phyloP scores from a whole-genome alignment of 2,113 vertebrate species.

The Crypturellus undulatus region DNA sequence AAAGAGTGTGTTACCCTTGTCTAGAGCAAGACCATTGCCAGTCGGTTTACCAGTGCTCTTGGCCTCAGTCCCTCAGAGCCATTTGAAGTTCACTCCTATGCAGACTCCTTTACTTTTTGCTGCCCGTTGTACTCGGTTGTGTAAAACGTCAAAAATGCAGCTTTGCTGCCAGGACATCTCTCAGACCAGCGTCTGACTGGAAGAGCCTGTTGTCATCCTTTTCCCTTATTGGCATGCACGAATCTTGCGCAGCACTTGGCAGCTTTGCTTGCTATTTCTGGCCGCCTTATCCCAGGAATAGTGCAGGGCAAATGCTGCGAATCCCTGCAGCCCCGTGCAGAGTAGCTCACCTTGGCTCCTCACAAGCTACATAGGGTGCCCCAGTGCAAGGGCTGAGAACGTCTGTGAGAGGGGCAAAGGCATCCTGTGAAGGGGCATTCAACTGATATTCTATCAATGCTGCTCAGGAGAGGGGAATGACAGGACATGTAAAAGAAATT shows the following conservation, averaged over 20 bases:
- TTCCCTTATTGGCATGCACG: neutral
- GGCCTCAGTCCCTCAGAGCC: neutral
- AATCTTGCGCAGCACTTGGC: neutral
- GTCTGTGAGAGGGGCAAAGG: neutral
- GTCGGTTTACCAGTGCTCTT: neutral
- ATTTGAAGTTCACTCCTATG: neutral
- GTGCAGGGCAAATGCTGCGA: neutral
- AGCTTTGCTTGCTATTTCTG: neutral
- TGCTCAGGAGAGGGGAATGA: neutral
- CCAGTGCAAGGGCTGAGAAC: fast-evolving
- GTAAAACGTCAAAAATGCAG: neutral
- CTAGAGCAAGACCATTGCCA: fast-evolving
- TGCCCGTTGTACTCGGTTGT: neutral
- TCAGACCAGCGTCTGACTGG: neutral
- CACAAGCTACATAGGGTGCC: neutral
- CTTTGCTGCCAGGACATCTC: neutral
- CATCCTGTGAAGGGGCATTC: fast-evolving
- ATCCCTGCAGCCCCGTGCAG: neutral
- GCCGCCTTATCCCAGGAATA: neutral
- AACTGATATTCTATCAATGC: neutral
- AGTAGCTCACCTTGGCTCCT: neutral
- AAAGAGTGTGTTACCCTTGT: neutral
- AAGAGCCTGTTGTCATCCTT: neutral
- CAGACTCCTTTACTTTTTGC: neutral
- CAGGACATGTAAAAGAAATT: neutral